Percentiles rank a stretch among this genome's conserved stretches.
These are phyloP conservation scores for Ips nitidus DNA, from an alignment of 1,140 invertebrate species.

Conservation along the genomic window DNA sequence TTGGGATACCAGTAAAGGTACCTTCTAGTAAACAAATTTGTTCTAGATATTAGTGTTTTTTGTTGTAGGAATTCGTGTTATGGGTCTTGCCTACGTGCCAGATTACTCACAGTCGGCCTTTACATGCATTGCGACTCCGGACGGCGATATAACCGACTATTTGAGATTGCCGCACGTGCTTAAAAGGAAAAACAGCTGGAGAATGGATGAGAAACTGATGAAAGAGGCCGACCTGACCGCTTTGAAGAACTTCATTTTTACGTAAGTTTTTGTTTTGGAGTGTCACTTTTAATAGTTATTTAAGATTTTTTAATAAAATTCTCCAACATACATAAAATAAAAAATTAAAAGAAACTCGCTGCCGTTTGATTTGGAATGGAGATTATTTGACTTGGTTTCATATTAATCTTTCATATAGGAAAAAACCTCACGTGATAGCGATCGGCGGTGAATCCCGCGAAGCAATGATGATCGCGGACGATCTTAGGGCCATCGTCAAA, in stretches of 20 bases:
- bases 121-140: conserved; percentile 80
- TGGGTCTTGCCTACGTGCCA: conserved; percentile 86
- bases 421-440: conserved; percentile 92
- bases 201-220: conserved; percentile 68
- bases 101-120: conserved; percentile 88
- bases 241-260: conserved; percentile 82
- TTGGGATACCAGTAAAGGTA: conserved; percentile 79
- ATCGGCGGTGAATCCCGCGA: conserved; percentile 90
- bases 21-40: background rate
- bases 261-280: conserved; percentile 37
- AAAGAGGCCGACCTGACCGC: conserved; percentile 82
- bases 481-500: conserved; percentile 76
- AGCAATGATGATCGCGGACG: conserved; percentile 81
- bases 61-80: conserved; percentile 64
- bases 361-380: background rate
- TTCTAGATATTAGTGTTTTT: background rate
- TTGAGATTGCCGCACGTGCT: conserved; percentile 81
- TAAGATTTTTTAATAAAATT: too few relatives aligned
- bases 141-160: conserved; percentile 91
- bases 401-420: conserved; percentile 49
- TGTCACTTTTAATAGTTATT: background rate
- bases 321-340: too few relatives aligned
- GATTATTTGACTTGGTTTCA: conserved; percentile 2
- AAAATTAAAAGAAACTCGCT: background rate
- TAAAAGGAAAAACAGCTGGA: conserved; percentile 76